Percentiles rank a stretch among this genome's conserved stretches.
phyloP scores from a whole-genome alignment of 2,113 vertebrate species.

The Apteryx mantelli region DNA sequence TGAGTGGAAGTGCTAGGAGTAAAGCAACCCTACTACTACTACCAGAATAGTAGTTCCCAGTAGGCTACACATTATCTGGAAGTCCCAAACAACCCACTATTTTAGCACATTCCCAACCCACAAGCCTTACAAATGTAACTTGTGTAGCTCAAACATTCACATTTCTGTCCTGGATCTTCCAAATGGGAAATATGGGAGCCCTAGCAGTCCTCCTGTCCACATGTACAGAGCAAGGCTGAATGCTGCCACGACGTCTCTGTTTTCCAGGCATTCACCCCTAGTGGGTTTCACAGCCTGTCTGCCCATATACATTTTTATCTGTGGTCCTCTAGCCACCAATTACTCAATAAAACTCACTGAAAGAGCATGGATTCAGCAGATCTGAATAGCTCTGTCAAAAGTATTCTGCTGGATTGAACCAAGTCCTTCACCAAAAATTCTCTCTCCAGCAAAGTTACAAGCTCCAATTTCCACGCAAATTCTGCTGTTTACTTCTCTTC shows the following conservation, averaged over 20 bases:
- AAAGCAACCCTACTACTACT: not conserved
- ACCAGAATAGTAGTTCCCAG: not conserved
- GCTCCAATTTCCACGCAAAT: not conserved
- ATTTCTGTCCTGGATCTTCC: not conserved
- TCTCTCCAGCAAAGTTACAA: not conserved
- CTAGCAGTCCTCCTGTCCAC: not conserved
- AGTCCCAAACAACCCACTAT: not conserved
- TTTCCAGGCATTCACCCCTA: not conserved
- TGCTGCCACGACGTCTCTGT: not conserved
- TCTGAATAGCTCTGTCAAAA: not conserved
- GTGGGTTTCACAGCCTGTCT: not conserved
- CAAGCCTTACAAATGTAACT: not conserved
- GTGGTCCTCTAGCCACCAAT: not conserved
- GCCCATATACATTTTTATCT: not conserved
- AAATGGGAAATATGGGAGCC: not conserved
- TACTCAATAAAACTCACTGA: not conserved
- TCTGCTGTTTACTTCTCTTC: not conserved
- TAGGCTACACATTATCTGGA: accelerated
- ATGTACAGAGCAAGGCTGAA: not conserved
- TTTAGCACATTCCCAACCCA: not conserved
- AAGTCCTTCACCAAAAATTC: not conserved
- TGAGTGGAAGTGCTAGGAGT: accelerated
- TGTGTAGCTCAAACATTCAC: accelerated
- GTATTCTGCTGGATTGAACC: not conserved
- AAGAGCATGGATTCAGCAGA: not conserved